These are phyloP conservation scores for Erithacus rubecula DNA, from an alignment of 2,797 vertebrate genomes.

Conservation along the genomic window DNA sequence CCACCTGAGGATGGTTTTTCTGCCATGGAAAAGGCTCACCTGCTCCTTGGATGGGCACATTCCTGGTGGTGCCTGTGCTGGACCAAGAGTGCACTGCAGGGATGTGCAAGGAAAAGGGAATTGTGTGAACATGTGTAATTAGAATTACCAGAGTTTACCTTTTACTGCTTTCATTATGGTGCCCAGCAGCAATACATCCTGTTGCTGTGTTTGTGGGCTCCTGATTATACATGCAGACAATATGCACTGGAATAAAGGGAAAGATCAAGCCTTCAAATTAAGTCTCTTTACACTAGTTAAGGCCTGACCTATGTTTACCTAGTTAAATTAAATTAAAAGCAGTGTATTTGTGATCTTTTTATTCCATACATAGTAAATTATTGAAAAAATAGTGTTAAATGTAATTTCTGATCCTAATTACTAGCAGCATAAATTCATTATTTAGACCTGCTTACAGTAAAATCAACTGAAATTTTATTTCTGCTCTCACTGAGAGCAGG, in stretches of 20 bases:
- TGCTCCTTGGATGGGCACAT: slow-evolving; percentile 82
- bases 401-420: not conserved
- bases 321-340: not conserved
- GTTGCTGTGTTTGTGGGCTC: not conserved
- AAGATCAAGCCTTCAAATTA: not conserved
- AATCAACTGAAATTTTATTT: not conserved
- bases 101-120: slow-evolving; percentile 83
- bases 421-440: not conserved
- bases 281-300: not conserved
- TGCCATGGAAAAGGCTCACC: slow-evolving; percentile 81
- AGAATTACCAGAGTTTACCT: not conserved
- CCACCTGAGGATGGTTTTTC: slow-evolving; percentile 68
- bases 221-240: not conserved
- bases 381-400: not conserved
- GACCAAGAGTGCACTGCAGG: slow-evolving; percentile 84
- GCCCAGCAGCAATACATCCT: not conserved
- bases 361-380: not conserved
- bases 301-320: not conserved
- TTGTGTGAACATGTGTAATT: not conserved
- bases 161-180: not conserved
- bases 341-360: not conserved
- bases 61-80: slow-evolving; percentile 85
- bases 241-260: not conserved
- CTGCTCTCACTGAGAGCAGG: not conserved
- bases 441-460: not conserved